Conservation (phyloP, 2,113 vertebrate species). For the Diadophis punctatus region DNA sequence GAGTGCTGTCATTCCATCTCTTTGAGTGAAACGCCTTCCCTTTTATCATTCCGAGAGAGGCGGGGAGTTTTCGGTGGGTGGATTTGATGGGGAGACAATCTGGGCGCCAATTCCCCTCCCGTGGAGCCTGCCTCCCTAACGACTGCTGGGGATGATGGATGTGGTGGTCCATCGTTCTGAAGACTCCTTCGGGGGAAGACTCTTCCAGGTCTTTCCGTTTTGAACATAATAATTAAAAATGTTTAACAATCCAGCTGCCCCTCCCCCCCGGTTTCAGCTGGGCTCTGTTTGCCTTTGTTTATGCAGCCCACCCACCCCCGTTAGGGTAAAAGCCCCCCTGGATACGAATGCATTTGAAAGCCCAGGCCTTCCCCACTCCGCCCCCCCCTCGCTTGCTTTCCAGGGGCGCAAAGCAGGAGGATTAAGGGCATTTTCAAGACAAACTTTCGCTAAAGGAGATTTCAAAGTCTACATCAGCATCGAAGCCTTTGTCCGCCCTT, state of each 20-base stretch:
- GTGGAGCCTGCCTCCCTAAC: background rate
- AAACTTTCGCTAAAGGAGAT: slow-evolving; percentile 63
- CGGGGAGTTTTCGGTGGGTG: background rate
- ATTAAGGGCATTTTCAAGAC: slow-evolving; percentile 66
- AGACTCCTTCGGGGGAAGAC: background rate
- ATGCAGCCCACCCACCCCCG: background rate
- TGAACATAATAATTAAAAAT: background rate
- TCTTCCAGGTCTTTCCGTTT: background rate
- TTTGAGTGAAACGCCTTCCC: background rate
- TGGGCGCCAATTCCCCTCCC: background rate
- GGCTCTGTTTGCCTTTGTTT: slow-evolving; percentile 25
- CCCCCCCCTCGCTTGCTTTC: slow-evolving; percentile 16
- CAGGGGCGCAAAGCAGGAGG: slow-evolving; percentile 42
- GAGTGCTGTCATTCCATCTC: background rate
- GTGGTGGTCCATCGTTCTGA: background rate
- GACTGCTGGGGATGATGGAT: background rate
- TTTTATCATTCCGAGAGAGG: background rate
- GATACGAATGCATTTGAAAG: slow-evolving; percentile 51
- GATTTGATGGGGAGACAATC: background rate
- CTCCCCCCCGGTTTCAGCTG: background rate
- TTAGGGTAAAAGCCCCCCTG: slow-evolving; percentile 7
- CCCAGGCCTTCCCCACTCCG: slow-evolving; percentile 12
- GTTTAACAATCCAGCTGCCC: background rate
- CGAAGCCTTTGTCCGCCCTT: background rate
- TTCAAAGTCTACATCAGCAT: slow-evolving; percentile 54